Evolutionary conservation across 1,140 invertebrate genomes (phyloP), one percentile per base, ranked within the genome.

Genomic region (Maconellicoccus hirsutus): DNA sequence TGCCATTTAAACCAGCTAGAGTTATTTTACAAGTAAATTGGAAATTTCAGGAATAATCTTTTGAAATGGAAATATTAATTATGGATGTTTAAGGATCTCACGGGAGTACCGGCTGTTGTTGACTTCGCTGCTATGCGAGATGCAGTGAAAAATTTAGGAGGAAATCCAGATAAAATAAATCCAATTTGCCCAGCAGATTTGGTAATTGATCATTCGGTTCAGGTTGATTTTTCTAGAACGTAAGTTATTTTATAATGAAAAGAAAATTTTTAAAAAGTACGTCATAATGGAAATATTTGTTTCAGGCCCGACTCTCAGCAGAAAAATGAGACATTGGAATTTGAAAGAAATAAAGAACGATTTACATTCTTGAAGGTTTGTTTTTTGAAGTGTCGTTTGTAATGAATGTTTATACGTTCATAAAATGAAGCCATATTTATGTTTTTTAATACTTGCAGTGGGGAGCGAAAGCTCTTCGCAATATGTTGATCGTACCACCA

Each of bases 91-190:
- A 21, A 93, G 89, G 92, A 94, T 81, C 91, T 91, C 72, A 77
- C 76, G 38, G 76, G 76, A 69, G 76, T 99, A 0, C 96, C 97
- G 19, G 95, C 94, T 8, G 93, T 99, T 10, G 96, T 98, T 12
- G 97, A 99, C 81, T 96, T 99, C 84, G 97, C 97, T 38, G 94
- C 94, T 6, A 98, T 99, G 96, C 83, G 96, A 76, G 95, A 98
- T 84, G 94, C 94, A 22, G 93, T 98, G 0, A 86, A 90, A 76
- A 81, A 84, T 38, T 81, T 98, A 10, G 90, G 89, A 0, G 93
- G 93, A 1, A 83, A 98, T 83, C 92, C 95, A 1, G 83, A 94
- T 73, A 91, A 90, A 80, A 98, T 99, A 74, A 98, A 99, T 82
- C 97, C 97, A 1, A 87, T 96, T 61, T 98, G 96, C 79, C 96